Evolutionary conservation across 2,113 vertebrate species (phyloP), one percentile per base, ranked within the genome.

Genomic region (Actenoides hombroni): DNA sequence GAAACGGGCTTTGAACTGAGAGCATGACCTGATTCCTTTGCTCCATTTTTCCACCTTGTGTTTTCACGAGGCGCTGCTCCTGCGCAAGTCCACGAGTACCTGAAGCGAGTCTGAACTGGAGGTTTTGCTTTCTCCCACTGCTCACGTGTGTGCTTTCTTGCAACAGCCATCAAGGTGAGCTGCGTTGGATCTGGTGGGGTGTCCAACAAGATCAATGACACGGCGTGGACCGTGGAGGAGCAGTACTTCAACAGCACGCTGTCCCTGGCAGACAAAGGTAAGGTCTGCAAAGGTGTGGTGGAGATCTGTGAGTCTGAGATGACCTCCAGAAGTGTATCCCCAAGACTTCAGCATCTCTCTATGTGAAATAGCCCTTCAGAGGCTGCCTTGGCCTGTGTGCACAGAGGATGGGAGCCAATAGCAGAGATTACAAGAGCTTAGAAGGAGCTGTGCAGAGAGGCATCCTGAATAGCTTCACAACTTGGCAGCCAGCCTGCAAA

Each of bases 241-340:
- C 98, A 98, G 94, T 99, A 99, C 95, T 99, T 99, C 96, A 99
- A 98, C 97, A 99, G 98, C 81, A 99, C 99, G 0, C 79, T 99
- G 81, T 98, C 98, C 3, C 97, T 99, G 86, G 98, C 99, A 11
- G 99, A 99, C 92, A 99, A 99, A 98, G 99, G 99, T 99, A 92
- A 11, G 15, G 12, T 11, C 51, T 33, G 5, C 56, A 42, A 5
- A 23, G 46, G 10, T 1, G 2, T 29, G 63, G 13, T 40, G 33
- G 64, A 40, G 19, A 33, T 31, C 40, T 74, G 25, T 18, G 77
- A 1, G 24, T 49, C 25, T 4, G 59, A 57, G 21, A 8, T 25
- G 54, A 3, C 48, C 42, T 40, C 19, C 28, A 83, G 64, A 64
- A 83, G 7, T 4, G 5, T 23, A 11, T 51, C 71, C 23, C 44